Base-by-base conservation (phyloP, 1,140 invertebrate species). In the Hyposmocoma kahamanoa region DNA sequence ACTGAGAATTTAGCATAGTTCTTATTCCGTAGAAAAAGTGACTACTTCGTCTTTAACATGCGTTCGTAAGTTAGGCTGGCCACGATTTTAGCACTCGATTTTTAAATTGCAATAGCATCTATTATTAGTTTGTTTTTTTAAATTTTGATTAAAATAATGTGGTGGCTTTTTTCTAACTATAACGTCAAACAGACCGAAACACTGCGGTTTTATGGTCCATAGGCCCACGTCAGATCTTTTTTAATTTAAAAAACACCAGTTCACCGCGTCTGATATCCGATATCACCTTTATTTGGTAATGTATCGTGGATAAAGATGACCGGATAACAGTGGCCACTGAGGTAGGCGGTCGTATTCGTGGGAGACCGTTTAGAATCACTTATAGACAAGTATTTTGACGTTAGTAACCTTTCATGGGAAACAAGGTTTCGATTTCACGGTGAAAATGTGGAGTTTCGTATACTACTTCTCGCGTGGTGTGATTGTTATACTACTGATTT, bases 281-380 rank as follows among this genome's bases (percentile, higher is more conserved):
- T 71, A 71, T 42, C 18, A 36, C 22, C 53, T 38, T 47, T 55
- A 46, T 56, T 58, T 53, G 60, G 57, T 61, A 60, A 61, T 53
- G 50, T 47, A 48, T 54, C 46, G 55, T 59, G 22, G 46, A 53
- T 56, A 44, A 30, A 66, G 73, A 72, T 79, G 60, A 62, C 63
- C 62, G 62, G 61, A 70, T 84, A 74, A 72, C 66, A 51, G 61
- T 46, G 55, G 72, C 74, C 71, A 73, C 71, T 75, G 71, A 69
- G 69, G 78, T 75, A 70, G 69, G 63, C 59, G 51, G 52, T 49
- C 53, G 53, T 56, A 62, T 64, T 68, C 67, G 72, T 80, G 75
- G 71, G 69, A 71, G 58, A 70, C 56, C 53, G 26, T 58, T 67
- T 61, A 61, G 54, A 65, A 56, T 61, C 59, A 56, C 59, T 59